These are phyloP conservation scores for Lycia hirtaria DNA, from an alignment of 2,888 invertebrate species.

Conservation along the genomic window DNA sequence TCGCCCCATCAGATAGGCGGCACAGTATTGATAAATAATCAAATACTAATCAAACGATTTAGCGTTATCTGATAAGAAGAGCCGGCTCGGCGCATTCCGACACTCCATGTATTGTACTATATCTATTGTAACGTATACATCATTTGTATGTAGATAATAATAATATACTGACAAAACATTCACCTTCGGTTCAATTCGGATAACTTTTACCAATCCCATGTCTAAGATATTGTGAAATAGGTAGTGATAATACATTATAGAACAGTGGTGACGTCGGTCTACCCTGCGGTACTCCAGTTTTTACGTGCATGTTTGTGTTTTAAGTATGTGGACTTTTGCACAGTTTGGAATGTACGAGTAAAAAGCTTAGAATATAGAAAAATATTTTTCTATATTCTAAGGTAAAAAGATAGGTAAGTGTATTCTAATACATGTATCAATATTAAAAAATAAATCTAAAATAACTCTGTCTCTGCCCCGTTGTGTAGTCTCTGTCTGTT, in stretches of 20 bases:
- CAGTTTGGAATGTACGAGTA: neutral
- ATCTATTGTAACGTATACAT: constrained; percentile 11
- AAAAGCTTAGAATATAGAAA: neutral
- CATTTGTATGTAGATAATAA: neutral
- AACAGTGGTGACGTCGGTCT: constrained; percentile 8
- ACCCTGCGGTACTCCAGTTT: constrained; percentile 18
- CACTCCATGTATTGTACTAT: constrained; percentile 28
- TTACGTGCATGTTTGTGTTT: neutral
- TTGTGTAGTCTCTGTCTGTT: no score
- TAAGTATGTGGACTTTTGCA: neutral
- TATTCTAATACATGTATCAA: no score
- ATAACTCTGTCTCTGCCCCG: no score
- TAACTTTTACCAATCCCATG: no score
- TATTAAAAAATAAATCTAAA: no score
- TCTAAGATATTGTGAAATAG: neutral
- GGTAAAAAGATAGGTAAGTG: no score
- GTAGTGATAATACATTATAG: neutral
- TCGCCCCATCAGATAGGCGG: constrained; percentile 38
- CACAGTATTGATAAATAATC: constrained; percentile 48
- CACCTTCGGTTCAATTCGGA: no score
- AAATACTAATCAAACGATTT: constrained; percentile 54
- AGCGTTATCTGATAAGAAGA: constrained; percentile 59
- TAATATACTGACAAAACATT: no score
- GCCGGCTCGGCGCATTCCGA: constrained; percentile 33
- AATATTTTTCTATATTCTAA: no score